phyloP scores from a whole-genome alignment of 23 tunicate species.

The Halocynthia aurantium region DNA sequence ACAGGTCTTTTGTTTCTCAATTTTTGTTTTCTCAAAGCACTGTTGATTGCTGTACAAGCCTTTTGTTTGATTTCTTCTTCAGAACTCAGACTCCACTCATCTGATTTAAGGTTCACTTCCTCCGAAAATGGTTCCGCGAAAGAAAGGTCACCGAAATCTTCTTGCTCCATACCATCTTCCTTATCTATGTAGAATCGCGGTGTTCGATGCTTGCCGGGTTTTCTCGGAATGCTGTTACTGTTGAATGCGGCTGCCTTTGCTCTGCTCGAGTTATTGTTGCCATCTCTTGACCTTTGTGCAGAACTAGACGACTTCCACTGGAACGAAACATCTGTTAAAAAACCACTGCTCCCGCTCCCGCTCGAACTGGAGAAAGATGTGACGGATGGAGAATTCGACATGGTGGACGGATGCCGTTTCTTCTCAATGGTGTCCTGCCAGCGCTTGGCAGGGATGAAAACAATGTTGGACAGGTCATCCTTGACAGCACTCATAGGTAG shows the following conservation, averaged over 20 bases:
- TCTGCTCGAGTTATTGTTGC: background rate
- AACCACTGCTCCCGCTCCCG: slow-evolving; percentile 23
- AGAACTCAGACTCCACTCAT: background rate
- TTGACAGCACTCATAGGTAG: background rate
- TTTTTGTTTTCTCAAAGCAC: background rate
- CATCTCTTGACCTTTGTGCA: background rate
- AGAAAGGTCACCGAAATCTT: background rate
- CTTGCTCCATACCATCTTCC: slow-evolving; percentile 13
- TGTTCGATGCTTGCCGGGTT: slow-evolving; percentile 17
- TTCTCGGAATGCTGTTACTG: slow-evolving; percentile 1
- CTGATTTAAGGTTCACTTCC: background rate
- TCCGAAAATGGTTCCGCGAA: background rate
- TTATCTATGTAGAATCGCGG: slow-evolving; percentile 25
- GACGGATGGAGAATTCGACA: slow-evolving; percentile 6
- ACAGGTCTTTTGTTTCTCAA: background rate
- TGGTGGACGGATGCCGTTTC: background rate
- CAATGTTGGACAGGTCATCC: background rate
- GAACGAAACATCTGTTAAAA: slow-evolving; percentile 18
- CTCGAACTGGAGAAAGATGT: slow-evolving; percentile 12
- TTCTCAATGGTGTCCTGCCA: slow-evolving; percentile 14
- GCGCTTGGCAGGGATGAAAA: slow-evolving; percentile 9
- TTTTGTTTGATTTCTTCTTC: background rate
- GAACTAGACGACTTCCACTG: background rate
- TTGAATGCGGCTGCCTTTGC: too few relatives aligned
- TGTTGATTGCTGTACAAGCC: background rate